Evolutionary conservation across 37 sponge, comb jelly and placozoan species (phyloP), one percentile per base, ranked within the genome.

Genomic region (Oscarella lobularis): DNA sequence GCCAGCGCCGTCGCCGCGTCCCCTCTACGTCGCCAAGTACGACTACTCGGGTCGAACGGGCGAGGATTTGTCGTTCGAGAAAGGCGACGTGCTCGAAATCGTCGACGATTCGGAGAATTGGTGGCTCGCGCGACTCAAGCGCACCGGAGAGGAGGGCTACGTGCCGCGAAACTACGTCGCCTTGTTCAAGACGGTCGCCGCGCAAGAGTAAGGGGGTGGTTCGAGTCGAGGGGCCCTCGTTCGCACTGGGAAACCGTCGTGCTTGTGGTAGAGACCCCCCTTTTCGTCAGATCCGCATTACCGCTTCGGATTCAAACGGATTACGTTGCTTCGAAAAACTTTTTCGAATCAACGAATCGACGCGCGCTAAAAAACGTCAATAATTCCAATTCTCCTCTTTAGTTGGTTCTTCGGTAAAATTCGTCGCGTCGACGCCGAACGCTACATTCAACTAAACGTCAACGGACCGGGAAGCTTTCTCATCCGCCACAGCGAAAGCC

Each of bases 321-420:
- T n/a, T n/a, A n/a, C n/a, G n/a, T n/a, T n/a, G n/a, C n/a, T n/a
- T n/a, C n/a, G n/a, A n/a, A n/a, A n/a, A n/a, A n/a, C n/a, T n/a
- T n/a, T n/a, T n/a, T n/a, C n/a, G n/a, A n/a, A n/a, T n/a, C n/a
- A n/a, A n/a, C n/a, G n/a, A n/a, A n/a, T n/a, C n/a, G n/a, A n/a
- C n/a, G n/a, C n/a, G n/a, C n/a, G n/a, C n/a, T n/a, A n/a, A n/a
- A n/a, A n/a, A n/a, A n/a, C n/a, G n/a, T n/a, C n/a, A n/a, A n/a
- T n/a, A n/a, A n/a, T n/a, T n/a, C n/a, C n/a, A n/a, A n/a, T n/a
- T n/a, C n/a, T 37, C 38, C 32, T 36, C 55, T 38, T 37, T 74
- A 96, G 98, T 38, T 96, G 98, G 98, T 96, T 88, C 80, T 96
- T 96, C 78, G 98, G 98, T 1, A 79, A 77, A 38, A 77, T 93